phyloP scores from a whole-genome alignment of 2,113 vertebrate genomes.

The Heliornis fulica region DNA sequence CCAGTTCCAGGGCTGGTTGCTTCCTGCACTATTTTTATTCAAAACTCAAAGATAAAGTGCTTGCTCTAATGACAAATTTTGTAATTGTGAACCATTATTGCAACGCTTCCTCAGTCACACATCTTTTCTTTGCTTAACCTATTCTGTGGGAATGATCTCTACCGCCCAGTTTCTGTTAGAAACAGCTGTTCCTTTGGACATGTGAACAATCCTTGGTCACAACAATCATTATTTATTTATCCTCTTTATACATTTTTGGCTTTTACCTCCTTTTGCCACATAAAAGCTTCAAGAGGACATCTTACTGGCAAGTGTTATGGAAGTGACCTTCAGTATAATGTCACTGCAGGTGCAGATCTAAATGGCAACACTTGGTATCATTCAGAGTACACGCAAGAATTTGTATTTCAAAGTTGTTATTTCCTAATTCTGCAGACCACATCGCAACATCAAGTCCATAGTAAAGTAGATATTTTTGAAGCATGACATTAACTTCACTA shows the following conservation, averaged over 20 bases:
- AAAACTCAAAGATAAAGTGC: neutral
- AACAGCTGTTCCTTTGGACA: neutral
- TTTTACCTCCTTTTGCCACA: neutral
- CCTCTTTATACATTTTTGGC: neutral
- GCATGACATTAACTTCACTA: constrained; percentile 24
- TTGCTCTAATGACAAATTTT: neutral
- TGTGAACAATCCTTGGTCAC: neutral
- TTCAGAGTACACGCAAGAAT: neutral
- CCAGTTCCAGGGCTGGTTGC: neutral
- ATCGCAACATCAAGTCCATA: constrained; percentile 41
- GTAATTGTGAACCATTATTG: neutral
- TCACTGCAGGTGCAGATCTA: neutral
- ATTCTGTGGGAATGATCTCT: neutral
- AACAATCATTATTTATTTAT: neutral
- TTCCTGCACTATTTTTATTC: neutral
- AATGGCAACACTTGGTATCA: neutral
- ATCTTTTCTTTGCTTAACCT: neutral
- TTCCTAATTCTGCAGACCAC: constrained; percentile 33
- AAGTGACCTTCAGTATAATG: neutral
- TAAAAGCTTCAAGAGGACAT: neutral
- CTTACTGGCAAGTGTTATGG: neutral
- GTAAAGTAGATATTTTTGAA: neutral
- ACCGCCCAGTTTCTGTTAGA: neutral
- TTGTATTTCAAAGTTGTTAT: neutral
- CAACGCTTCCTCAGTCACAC: neutral